Evolutionary conservation across 2,113 vertebrate genomes (phyloP), one percentile per base, ranked within the genome.

Genomic region (Chloroceryle aenea): DNA sequence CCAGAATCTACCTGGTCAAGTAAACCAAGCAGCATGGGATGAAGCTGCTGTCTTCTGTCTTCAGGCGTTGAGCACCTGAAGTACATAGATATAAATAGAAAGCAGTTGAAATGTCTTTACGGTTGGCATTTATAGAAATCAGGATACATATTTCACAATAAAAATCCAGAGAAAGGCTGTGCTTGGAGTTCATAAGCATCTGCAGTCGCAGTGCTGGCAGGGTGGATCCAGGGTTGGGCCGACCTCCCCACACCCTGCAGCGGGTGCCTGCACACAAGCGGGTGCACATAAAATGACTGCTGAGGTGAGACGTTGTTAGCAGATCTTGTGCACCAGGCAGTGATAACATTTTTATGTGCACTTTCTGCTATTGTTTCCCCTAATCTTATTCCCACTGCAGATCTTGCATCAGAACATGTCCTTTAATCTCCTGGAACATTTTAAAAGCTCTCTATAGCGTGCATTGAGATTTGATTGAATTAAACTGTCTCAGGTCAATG

Each of bases 161-260:
- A 29, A 29, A 13, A 72, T 36, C 7, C 32, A 16, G 12, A 40
- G 38, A 40, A 47, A 36, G 42, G 9, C 27, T 40, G 8, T 69
- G 47, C 55, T 69, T 14, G 52, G 67, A 12, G 56, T 55, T 92
- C 29, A 6, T 50, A 12, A 55, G 45, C 32, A 7, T 6, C 56
- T 42, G 2, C 26, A 34, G 53, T 32, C 4, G 0, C 45, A 20
- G 68, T 0, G 0, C 56, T 25, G 64, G 18, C 55, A 13, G 40
- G 16, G n/a, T 21, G 10, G 43, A 22, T 4, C 13, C 1, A 1
- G 55, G 21, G 53, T 45, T 21, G 67, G 13, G 18, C 23, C 59
- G n/a, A 63, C 42, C 32, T 69, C 6, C 45, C 34, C 77, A 0
- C 9, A 9, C 32, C 36, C 47, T 14, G 2, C 74, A 9, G 2